Base-by-base conservation (phyloP, 2,797 vertebrate genomes). In the Phoebastria nigripes region DNA sequence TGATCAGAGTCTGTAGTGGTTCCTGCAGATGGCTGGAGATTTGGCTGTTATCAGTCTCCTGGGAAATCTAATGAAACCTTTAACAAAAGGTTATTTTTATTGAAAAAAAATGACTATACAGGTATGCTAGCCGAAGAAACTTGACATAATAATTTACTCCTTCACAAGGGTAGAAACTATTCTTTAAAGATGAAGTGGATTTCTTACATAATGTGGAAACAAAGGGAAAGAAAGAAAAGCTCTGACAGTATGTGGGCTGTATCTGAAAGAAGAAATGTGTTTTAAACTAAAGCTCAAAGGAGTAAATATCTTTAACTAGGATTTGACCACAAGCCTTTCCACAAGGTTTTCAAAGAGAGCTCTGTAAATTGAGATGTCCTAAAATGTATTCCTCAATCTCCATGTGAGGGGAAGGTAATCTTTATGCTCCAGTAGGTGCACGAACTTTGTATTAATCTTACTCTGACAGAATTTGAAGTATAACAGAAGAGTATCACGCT, bases 121-220 rank as follows among this genome's bases (percentile, higher is more conserved):
- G 81, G 76, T 95, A 94, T 72, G 88, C 55, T 91, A 91, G 90
- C 63, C 71, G 84, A 93, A 63, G 79, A 91, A 96, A 92, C 54
- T 85, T 95, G 84, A 94, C 90, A 92, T 95, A 85, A 83, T 94
- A 95, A 96, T 93, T 96, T 96, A 89, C 55, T 97, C 82, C 82
- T 95, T 96, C 87, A 86, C 44, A 88, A 80, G 46, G 59, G 70
- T 59, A 90, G 71, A 94, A 93, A 73, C 74, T 92, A 6, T 94
- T 94, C 92, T 95, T 93, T 86, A 90, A 82, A 91, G 84, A 83
- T 84, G 42, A 92, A 94, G 65, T 87, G 26, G 89, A 94, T 95
- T 90, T 92, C 71, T 92, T 91, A 77, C 29, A 73, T 95, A 96
- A 93, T 96, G 87, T 93, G 72, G 80, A 90, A 97, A 92, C 87